Conservation (phyloP, 2,113 vertebrate genomes). For the Mugil cephalus region DNA sequence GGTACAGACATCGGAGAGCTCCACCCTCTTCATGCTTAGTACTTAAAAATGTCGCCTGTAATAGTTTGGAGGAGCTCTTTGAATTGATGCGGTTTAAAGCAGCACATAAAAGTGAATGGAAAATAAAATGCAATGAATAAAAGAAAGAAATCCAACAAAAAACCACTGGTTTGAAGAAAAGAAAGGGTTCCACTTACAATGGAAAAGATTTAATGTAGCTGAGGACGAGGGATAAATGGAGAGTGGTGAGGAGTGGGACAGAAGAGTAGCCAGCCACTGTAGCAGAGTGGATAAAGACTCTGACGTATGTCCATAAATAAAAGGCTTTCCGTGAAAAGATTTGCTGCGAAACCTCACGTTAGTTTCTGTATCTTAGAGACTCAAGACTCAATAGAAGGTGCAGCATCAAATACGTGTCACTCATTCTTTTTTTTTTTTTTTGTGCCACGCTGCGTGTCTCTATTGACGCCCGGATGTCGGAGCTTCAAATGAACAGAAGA, state of each 20-base stretch:
- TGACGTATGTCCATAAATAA: constrained; percentile 24
- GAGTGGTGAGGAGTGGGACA: constrained; percentile 9
- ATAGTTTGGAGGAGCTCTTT: too few relatives aligned
- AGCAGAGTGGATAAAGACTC: not conserved
- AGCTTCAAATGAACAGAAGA: not conserved
- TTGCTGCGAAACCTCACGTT: constrained; percentile 35
- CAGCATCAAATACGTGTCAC: constrained; percentile 8
- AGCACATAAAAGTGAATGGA: too few relatives aligned
- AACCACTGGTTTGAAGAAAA: not conserved
- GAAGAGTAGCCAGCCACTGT: constrained; percentile 1
- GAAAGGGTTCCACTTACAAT: not conserved
- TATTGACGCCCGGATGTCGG: constrained; percentile 15
- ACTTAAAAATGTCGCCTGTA: too few relatives aligned
- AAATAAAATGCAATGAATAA: not conserved
- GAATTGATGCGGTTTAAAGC: too few relatives aligned
- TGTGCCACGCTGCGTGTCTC: constrained; percentile 15
- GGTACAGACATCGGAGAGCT: too few relatives aligned
- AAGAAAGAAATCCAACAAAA: not conserved
- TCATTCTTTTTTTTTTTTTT: constrained; percentile 22
- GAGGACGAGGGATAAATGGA: constrained; percentile 1
- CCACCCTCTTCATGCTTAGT: too few relatives aligned
- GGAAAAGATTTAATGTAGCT: constrained; percentile 1
- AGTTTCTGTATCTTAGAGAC: constrained; percentile 16
- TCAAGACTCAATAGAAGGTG: not conserved
- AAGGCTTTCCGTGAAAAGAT: constrained; percentile 22